Evolutionary conservation across 1,140 invertebrate species (phyloP).

Genomic region (Pseudomyrmex flavicornis): DNA sequence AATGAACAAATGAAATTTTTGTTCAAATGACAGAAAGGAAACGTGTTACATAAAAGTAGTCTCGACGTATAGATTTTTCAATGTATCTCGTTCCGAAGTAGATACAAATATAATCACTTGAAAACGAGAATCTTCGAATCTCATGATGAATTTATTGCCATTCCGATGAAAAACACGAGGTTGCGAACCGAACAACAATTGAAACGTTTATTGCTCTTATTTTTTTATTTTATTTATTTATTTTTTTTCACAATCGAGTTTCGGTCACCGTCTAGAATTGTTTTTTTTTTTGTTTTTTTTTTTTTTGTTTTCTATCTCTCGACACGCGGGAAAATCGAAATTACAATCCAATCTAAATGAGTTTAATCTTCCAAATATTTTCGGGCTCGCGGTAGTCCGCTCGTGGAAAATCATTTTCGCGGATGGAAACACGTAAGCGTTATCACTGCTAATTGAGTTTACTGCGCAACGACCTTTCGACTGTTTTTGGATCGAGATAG

Average conservation of each 20-base stretch:
- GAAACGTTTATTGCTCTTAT: conserved; percentile 1
- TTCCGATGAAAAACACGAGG: background rate
- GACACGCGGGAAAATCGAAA: conserved; percentile 19
- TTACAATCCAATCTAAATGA: conserved; percentile 46
- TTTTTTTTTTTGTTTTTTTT: background rate
- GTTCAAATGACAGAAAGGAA: no score
- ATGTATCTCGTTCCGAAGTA: no score
- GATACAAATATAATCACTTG: no score
- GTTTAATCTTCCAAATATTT: conserved; percentile 52
- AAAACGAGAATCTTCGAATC: no score
- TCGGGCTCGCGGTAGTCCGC: conserved; percentile 1
- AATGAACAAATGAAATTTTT: no score
- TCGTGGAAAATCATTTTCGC: conserved; percentile 50
- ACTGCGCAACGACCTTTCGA: conserved; percentile 51
- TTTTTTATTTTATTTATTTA: background rate
- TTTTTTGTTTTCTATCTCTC: conserved; percentile 6
- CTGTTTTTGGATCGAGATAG: conserved; percentile 39
- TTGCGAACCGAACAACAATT: background rate
- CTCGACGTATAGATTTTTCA: no score
- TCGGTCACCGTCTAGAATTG: background rate
- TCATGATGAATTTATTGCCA: no score
- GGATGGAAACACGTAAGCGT: conserved; percentile 51
- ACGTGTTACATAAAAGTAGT: no score
- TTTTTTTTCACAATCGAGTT: background rate
- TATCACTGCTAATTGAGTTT: conserved; percentile 60